Percentiles rank a stretch among this genome's conserved stretches.
These are phyloP conservation scores for Drosophila oshimai DNA, from an alignment of 1,140 invertebrate genomes.

Conservation along the genomic window DNA sequence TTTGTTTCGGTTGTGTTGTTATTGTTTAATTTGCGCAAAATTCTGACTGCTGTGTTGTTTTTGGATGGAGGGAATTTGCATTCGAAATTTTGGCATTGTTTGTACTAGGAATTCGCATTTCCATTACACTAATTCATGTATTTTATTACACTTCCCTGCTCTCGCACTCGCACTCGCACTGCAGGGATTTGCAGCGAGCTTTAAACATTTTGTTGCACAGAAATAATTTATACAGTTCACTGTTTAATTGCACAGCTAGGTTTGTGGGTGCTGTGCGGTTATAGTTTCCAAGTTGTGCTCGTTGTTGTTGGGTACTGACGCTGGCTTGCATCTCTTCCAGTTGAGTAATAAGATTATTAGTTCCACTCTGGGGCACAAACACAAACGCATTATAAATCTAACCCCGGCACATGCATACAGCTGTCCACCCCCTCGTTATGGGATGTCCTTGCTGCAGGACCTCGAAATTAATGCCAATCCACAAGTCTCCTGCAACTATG, in stretches of 20 bases:
- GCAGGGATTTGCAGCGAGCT: slow-evolving; percentile 24
- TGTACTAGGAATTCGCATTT: slow-evolving; percentile 45
- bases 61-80: slow-evolving; percentile 31
- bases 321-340: slow-evolving; percentile 52
- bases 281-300: slow-evolving; percentile 31
- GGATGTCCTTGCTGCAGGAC: slow-evolving; percentile 11
- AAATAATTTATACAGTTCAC: slow-evolving; percentile 55
- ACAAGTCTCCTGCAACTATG: slow-evolving; percentile 14
- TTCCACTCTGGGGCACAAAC: slow-evolving; percentile 56
- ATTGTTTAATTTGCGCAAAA: slow-evolving; percentile 54
- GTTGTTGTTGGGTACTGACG: slow-evolving; percentile 15
- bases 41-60: slow-evolving; percentile 23
- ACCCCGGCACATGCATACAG: slow-evolving; percentile 2
- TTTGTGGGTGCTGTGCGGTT: slow-evolving; percentile 19
- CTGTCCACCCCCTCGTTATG: background rate
- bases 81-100: slow-evolving; percentile 50
- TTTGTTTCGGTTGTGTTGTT: slow-evolving; percentile 15
- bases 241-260: slow-evolving; percentile 46
- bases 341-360: slow-evolving; percentile 61
- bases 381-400: slow-evolving; percentile 55
- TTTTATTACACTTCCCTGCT: slow-evolving; percentile 48
- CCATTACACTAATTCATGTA: slow-evolving; percentile 60
- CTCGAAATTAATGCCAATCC: slow-evolving; percentile 45
- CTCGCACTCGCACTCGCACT: background rate
- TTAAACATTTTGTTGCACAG: slow-evolving; percentile 36